These are phyloP conservation scores for Girardinus metallicus DNA, from an alignment of 2,797 vertebrate genomes.

Conservation along the genomic window DNA sequence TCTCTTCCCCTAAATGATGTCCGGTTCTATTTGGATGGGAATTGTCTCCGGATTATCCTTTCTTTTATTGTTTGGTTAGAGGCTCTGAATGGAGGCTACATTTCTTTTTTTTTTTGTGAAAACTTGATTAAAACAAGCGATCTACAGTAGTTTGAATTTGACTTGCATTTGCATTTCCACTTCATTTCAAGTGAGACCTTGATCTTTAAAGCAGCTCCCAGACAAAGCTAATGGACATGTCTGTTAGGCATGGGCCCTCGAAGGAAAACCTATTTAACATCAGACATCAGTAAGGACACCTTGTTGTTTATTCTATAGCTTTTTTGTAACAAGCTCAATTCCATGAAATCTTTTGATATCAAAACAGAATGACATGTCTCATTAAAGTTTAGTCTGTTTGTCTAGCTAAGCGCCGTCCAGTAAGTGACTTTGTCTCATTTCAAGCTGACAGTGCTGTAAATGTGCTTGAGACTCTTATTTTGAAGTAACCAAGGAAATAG, in stretches of 20 bases:
- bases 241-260: conserved; percentile 47
- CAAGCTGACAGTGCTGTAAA: not conserved
- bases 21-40: conserved; percentile 74
- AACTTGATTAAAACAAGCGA: conserved; percentile 79
- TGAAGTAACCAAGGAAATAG: not conserved
- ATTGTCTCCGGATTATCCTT: conserved; percentile 79
- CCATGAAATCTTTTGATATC: not conserved
- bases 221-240: conserved; percentile 77
- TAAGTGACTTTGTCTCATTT: not conserved
- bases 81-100: conserved; percentile 65
- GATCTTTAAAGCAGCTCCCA: conserved; percentile 74
- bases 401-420: not conserved
- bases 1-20: conserved; percentile 76
- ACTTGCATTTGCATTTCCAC: conserved; percentile 74
- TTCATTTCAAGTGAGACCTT: conserved; percentile 79
- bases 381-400: not conserved
- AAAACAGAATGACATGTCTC: not conserved
- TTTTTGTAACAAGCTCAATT: not conserved
- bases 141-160: conserved; percentile 71
- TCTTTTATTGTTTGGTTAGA: conserved; percentile 73
- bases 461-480: not conserved
- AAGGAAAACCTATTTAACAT: conserved; percentile 49
- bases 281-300: conserved; percentile 45
- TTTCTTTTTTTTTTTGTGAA: conserved; percentile 56
- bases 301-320: conserved; percentile 52